Evolutionary conservation across 2,888 invertebrate genomes (phyloP).

Genomic region (Pachymerium ferrugineum): DNA sequence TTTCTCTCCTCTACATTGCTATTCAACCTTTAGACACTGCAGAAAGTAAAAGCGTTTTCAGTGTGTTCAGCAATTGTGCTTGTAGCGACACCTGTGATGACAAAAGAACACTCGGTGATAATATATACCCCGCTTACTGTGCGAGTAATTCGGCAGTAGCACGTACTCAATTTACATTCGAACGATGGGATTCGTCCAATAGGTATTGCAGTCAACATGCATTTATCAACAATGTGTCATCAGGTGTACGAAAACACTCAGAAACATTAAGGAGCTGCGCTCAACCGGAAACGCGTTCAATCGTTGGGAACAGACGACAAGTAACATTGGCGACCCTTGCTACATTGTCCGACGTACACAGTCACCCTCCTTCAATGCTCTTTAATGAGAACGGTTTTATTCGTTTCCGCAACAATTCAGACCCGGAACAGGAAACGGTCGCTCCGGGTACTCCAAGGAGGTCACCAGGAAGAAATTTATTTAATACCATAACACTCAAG

Average conservation of each 20-base stretch:
- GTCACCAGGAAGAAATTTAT: background rate
- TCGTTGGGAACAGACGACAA: background rate
- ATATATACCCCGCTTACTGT: conserved; percentile 77
- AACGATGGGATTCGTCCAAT: conserved; percentile 15
- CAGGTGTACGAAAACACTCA: background rate
- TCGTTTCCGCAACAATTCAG: conserved; percentile 67
- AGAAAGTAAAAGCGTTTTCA: background rate
- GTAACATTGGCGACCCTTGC: background rate
- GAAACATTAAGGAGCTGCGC: background rate
- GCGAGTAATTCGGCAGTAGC: conserved; percentile 73
- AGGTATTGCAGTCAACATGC: background rate
- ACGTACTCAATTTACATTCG: conserved; percentile 29
- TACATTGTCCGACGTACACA: conserved; percentile 31
- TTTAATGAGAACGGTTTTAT: conserved; percentile 88
- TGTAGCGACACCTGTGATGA: conserved; percentile 5
- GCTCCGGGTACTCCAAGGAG: conserved; percentile 33
- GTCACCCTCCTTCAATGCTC: conserved; percentile 61
- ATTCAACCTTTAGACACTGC: background rate
- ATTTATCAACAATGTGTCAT: background rate
- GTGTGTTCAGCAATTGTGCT: background rate
- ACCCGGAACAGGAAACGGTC: conserved; percentile 40
- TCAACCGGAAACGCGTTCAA: background rate
- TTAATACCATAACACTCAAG: conserved; percentile 34
- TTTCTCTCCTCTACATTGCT: background rate
- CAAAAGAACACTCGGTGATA: conserved; percentile 50